Percentiles rank a stretch among this genome's conserved stretches.
phyloP scores from a whole-genome alignment of 2,888 invertebrate species.

The Willowsia nigromaculata region DNA sequence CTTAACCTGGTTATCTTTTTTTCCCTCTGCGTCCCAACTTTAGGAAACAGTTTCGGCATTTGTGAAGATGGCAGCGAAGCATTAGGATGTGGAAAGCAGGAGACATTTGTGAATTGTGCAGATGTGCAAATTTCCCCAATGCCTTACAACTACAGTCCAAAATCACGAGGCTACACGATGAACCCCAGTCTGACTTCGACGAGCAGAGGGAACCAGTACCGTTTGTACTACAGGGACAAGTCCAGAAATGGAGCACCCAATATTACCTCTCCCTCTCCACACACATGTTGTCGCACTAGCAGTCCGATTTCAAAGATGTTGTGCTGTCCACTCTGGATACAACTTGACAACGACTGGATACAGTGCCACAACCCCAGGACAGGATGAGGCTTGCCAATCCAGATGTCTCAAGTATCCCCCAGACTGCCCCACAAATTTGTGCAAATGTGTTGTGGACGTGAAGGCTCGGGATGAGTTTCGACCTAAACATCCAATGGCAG shows the following conservation, averaged over 20 bases:
- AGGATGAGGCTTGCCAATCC: conserved; percentile 90
- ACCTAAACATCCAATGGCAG: conserved; percentile 87
- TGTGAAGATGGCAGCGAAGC: conserved; percentile 86
- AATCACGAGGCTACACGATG: conserved; percentile 85
- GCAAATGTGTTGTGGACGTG: conserved; percentile 90
- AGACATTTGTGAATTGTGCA: conserved; percentile 94
- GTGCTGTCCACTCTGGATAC: too few relatives aligned
- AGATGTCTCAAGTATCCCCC: conserved; percentile 93
- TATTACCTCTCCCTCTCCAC: too few relatives aligned
- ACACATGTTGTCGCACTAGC: conserved; percentile 80
- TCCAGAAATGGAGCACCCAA: conserved; percentile 82
- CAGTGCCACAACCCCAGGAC: conserved; percentile 84
- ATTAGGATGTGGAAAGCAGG: conserved; percentile 89
- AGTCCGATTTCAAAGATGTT: conserved; percentile 85
- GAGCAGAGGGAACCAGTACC: conserved; percentile 86
- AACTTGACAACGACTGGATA: conserved; percentile 84
- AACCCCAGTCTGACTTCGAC: conserved; percentile 83
- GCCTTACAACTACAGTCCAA: background rate
- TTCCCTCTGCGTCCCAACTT: too few relatives aligned
- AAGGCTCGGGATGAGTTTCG: conserved; percentile 86
- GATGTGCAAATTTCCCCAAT: conserved; percentile 87
- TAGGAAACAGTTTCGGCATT: conserved; percentile 93
- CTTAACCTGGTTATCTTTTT: too few relatives aligned
- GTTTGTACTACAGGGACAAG: conserved; percentile 88
- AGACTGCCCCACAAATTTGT: conserved; percentile 88